A percentile compares a stretch with the other conserved stretches of the same genome.
phyloP scores from a whole-genome alignment of 2,797 vertebrate genomes.

The Neoniphon sammara region DNA sequence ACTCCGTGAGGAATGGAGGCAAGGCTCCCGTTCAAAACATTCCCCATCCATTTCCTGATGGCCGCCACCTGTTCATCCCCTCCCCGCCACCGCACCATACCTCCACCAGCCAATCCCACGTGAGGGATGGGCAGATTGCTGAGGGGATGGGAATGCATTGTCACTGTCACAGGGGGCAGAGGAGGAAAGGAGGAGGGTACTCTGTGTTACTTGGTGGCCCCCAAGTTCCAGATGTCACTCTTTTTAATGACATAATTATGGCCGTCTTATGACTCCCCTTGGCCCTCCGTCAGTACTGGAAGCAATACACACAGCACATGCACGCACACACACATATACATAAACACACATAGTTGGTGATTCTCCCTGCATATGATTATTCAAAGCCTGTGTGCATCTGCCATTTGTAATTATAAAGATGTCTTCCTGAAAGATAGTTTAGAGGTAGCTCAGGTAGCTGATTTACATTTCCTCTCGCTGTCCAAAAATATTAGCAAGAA shows the following conservation, averaged over 20 bases:
- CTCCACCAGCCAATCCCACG: slow-evolving; percentile 9
- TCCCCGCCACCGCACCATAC: slow-evolving; percentile 9
- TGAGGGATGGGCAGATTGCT: slow-evolving; percentile 71
- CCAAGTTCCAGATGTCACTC: slow-evolving; percentile 76
- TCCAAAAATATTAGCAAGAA: slow-evolving; percentile 18
- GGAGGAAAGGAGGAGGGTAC: slow-evolving; percentile 43
- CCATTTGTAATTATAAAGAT: slow-evolving; percentile 28
- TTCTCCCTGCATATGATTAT: slow-evolving; percentile 45
- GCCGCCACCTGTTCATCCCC: slow-evolving; percentile 82
- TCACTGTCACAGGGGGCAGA: slow-evolving; percentile 66
- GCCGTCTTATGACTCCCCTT: slow-evolving; percentile 62
- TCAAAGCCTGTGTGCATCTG: slow-evolving; percentile 18
- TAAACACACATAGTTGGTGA: background rate
- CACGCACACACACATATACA: slow-evolving; percentile 10
- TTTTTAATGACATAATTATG: slow-evolving; percentile 78
- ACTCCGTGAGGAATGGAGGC: slow-evolving; percentile 76
- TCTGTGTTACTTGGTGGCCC: slow-evolving; percentile 69
- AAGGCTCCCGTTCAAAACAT: slow-evolving; percentile 76
- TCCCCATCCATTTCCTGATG: slow-evolving; percentile 80
- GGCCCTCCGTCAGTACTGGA: slow-evolving; percentile 59
- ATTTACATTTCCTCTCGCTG: slow-evolving; percentile 36
- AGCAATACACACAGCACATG: slow-evolving; percentile 3
- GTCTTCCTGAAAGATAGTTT: slow-evolving; percentile 28
- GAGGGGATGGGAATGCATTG: slow-evolving; percentile 63
- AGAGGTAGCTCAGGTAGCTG: slow-evolving; percentile 7